Base-by-base conservation (phyloP, 1,140 invertebrate species). In the Coelopa frigida region DNA sequence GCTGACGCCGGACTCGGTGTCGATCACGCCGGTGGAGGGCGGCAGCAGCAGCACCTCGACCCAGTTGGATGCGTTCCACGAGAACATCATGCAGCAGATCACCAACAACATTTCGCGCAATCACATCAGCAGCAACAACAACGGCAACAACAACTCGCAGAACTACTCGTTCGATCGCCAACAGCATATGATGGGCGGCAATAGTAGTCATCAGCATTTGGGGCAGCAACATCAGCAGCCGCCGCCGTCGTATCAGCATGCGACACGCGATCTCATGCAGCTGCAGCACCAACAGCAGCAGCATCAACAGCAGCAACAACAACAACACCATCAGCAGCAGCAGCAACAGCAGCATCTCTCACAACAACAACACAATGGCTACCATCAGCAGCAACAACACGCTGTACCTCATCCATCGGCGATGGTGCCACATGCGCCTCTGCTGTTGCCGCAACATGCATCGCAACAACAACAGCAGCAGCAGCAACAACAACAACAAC, bases 21-120 rank as follows among this genome's bases (percentile, higher is more conserved):
- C 78, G 26, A 77, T 79, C 15, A 78, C 78, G 41, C 77, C 80
- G 6, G 76, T 82, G 2, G 83, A 85, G 23, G 51, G 47, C 55
- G 76, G 76, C 1, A 72, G 70, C 29, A 78, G 15, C 14, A 39
- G 18, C 18, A 46, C 51, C 11, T 24, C 24, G 0, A 33, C 48
- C 0, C 56, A 65, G 6, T 8, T 85, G 23, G 82, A 85, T 56
- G 76, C 80, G 4, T 75, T 86, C 50, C 82, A 84, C 14, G 83
- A 84, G 49, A 63, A 53, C 45, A 41, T 67, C 8, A 55, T 82
- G 42, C 59, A 57, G 21, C 64, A 77, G 63, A 76, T 73, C 61
- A 79, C 59, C 65, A 75, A 68, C 51, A 70, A 58, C n/a, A 61
- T 75, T 40, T 53, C 58, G 46, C 52, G 72, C 21, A 58, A 58